Conservation (phyloP, 2,888 invertebrate species). For the Caenorhabditis plicata region DNA sequence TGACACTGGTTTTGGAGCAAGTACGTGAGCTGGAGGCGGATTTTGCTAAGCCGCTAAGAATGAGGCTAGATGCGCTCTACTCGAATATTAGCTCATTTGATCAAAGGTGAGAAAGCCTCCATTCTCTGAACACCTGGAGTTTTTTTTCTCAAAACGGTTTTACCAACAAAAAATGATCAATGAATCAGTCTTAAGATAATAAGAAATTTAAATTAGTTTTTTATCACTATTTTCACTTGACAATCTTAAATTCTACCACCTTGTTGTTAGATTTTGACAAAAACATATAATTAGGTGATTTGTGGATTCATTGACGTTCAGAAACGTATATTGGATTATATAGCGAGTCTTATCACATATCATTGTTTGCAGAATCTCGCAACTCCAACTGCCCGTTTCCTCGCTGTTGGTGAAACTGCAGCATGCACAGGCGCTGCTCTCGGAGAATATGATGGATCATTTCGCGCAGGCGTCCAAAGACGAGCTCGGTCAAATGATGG, state of each 20-base stretch:
- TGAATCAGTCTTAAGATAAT: no score
- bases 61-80: constrained; percentile 28
- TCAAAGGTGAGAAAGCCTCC: constrained; percentile 18
- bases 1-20: constrained; percentile 46
- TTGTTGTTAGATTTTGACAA: no score
- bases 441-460: constrained; percentile 49
- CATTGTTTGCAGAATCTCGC: constrained; percentile 23
- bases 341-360: no score
- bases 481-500: constrained; percentile 38
- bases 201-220: no score
- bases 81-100: constrained; percentile 40
- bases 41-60: constrained; percentile 41
- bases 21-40: constrained; percentile 40
- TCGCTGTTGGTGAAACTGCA: constrained; percentile 47
- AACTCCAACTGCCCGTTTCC: constrained; percentile 47
- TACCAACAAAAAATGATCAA: no score
- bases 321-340: no score
- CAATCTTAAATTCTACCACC: no score
- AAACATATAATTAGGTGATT: no score
- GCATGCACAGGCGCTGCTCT: constrained; percentile 51
- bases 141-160: no score
- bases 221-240: no score
- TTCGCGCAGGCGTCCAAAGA: constrained; percentile 45
- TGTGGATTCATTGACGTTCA: no score
- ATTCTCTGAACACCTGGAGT: no score